Base-by-base conservation (phyloP, 2,797 vertebrate species). In the Ambastaia sidthimunki region DNA sequence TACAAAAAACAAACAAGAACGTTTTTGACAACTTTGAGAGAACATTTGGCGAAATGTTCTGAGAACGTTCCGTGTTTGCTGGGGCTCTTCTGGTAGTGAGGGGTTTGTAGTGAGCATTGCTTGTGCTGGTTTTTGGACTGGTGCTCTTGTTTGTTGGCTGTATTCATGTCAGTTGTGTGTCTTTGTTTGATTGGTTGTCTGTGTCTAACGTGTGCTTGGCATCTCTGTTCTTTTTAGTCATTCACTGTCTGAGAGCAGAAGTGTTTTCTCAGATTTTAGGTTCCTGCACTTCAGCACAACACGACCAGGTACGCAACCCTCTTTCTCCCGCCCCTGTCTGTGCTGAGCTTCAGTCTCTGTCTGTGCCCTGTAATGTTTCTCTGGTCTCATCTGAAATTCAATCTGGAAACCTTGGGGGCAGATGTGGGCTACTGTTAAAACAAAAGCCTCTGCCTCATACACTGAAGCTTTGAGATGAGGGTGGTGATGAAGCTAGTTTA, bases 171-270 rank as follows among this genome's bases (percentile, higher is more conserved):
- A 88, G 77, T 88, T 85, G 88, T 85, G 66, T 78, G 76, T 71
- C 65, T 37, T 77, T 5, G 70, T 82, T 78, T 41, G 78, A 86
- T 89, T 81, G 70, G 68, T 83, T 90, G 89, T 87, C 91, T 89
- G 80, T 91, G 90, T 92, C 91, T 93, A 93, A 93, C 87, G 87
- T 93, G 87, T 93, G 92, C 93, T 92, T 69, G 93, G 93, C 93
- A 91, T 93, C 91, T 94, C 92, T 92, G 91, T 93, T 88, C 89
- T 94, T 91, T 91, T 87, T 92, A 94, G 93, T 92, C 91, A 92
- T 92, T 94, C 93, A 92, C 91, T 94, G 91, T 94, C 91, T 94
- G 93, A 94, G 90, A 87, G 92, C 93, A 92, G 92, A 92, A 89
- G 92, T 93, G 85, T 92, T 93, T 93, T 93, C 93, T 91, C 92